Base-by-base conservation (phyloP, 1,140 invertebrate species). In the Arion vulgaris region DNA sequence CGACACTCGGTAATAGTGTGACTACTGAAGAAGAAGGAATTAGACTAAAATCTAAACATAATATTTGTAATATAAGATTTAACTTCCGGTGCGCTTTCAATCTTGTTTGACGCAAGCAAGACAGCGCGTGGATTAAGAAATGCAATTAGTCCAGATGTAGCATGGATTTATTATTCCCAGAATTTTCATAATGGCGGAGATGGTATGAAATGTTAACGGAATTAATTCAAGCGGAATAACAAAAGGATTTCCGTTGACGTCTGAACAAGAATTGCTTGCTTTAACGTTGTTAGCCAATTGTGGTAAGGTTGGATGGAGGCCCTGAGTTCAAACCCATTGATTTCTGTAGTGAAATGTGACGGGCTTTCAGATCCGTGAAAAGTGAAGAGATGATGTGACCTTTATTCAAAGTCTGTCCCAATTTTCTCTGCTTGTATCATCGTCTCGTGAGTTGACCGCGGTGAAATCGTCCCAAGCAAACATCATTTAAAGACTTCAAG, bases 401-500 rank as follows among this genome's bases (percentile, higher is more conserved):
- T 66, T 66, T 66, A 66, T 66, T 66, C 62, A 66, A 66, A 32
- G 28, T 32, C 51, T 28, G 5, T 1, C 32, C 62, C 62, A 66
- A 66, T 66, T 66, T 57, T 66, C n/a, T 9, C 28, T n/a, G 7
- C 62, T 32, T 66, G 62, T 66, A 28, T 32, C 62, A 66, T 66
- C 62, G 32, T 66, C 62, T 66, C n/a, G 7, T 5, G n/a, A 66
- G 17, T 5, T 66, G 17, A 66, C 62, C 62, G 28, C 5, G 62
- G n/a, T 32, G 28, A 66, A 66, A 66, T 32, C 62, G 32, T 32
- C n/a, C 62, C 28, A 66, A 28, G 19, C 62, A 66, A 66, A 66
- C 62, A 66, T 66, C 62, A 66, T 32, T 32, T 66, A 66, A 66
- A 32, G 62, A 66, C 62, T 66, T 66, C 62, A 28, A 66, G 62